phyloP scores from a whole-genome alignment of 2,888 invertebrate genomes.

The Timandra comae region DNA sequence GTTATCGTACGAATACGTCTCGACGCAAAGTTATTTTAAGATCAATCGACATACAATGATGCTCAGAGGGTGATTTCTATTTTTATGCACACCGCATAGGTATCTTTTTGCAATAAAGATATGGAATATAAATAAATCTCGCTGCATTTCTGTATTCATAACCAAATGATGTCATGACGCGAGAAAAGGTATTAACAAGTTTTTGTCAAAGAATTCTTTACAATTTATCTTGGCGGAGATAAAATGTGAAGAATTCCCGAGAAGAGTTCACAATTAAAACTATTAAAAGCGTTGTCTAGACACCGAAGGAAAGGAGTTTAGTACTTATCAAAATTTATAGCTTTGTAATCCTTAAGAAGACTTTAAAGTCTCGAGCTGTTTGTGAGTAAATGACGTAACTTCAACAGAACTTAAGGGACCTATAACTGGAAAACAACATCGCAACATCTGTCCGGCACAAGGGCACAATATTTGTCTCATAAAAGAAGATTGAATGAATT shows the following conservation, averaged over 20 bases:
- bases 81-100: too few relatives aligned
- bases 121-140: slow-evolving; percentile 14
- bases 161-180: background rate
- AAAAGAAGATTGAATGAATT: slow-evolving; percentile 20
- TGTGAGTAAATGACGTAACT: slow-evolving; percentile 26
- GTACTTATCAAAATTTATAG: slow-evolving; percentile 16
- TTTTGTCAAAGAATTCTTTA: background rate
- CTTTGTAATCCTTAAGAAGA: slow-evolving; percentile 16
- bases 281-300: slow-evolving; percentile 27
- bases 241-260: too few relatives aligned
- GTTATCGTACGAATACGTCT: slow-evolving; percentile 2
- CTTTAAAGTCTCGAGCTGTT: slow-evolving; percentile 27
- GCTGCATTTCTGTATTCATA: slow-evolving; percentile 3
- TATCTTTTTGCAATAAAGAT: slow-evolving; percentile 2
- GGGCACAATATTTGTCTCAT: slow-evolving; percentile 24
- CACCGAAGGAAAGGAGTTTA: slow-evolving; percentile 17
- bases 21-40: slow-evolving; percentile 11
- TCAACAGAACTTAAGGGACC: slow-evolving; percentile 20
- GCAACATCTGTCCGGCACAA: slow-evolving; percentile 33
- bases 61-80: slow-evolving; percentile 1
- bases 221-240: too few relatives aligned
- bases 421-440: slow-evolving; percentile 28
- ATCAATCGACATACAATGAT: slow-evolving; percentile 5
- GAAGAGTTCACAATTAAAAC: slow-evolving; percentile 13
- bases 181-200: too few relatives aligned